A percentile compares a stretch with the other conserved stretches of the same genome.
These are phyloP conservation scores for Atethmia centrago DNA, from an alignment of 2,888 invertebrate genomes.

Conservation along the genomic window DNA sequence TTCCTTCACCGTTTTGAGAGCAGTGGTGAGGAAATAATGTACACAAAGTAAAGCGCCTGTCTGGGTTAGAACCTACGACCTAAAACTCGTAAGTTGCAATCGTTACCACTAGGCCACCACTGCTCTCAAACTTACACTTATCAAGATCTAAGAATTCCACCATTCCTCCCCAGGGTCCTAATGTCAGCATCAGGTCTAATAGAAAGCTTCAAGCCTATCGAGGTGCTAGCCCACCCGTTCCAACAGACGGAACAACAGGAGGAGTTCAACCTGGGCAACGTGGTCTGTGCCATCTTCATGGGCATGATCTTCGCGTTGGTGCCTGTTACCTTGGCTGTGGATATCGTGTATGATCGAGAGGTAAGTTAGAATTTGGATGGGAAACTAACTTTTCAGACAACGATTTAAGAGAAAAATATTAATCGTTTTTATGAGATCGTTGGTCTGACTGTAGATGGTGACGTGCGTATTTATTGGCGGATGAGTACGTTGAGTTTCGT, in stretches of 20 bases:
- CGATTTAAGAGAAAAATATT: no score
- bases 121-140: background rate
- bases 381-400: background rate
- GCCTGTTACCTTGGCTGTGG: constrained; percentile 94
- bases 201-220: constrained; percentile 90
- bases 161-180: constrained; percentile 74
- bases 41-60: no score
- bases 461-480: background rate
- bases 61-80: no score
- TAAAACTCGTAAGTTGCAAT: no score
- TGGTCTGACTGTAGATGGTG: background rate
- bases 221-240: constrained; percentile 92
- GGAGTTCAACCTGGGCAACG: constrained; percentile 93
- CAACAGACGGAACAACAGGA: constrained; percentile 94
- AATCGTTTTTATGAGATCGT: background rate
- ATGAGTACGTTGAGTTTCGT: no score
- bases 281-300: constrained; percentile 94
- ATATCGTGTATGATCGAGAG: constrained; percentile 96
- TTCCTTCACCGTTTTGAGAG: no score
- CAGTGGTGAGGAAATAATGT: no score
- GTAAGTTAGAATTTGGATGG: constrained; percentile 84
- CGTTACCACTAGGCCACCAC: no score
- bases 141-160: background rate
- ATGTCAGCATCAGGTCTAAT: constrained; percentile 81
- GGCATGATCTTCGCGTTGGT: constrained; percentile 95